Evolutionary conservation across 2,113 vertebrate species (phyloP), one percentile per base, ranked within the genome.

Genomic region (Aptenodytes patagonicus): DNA sequence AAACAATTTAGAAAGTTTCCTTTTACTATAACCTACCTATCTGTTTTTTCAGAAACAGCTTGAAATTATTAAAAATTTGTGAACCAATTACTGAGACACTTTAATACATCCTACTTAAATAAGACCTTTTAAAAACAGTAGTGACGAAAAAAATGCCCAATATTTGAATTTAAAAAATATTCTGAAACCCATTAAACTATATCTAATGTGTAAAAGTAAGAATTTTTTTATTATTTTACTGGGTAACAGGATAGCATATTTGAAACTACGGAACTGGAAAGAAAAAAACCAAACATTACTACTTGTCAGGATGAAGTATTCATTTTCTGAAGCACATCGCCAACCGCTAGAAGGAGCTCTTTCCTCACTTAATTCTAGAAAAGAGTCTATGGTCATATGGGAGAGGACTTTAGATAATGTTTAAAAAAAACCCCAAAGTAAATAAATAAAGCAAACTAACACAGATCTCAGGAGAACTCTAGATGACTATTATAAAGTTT

Each of bases 301-400:
- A 9, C 57, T 24, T 44, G 18, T 75, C 26, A 70, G 64, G 57
- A 61, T 29, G 34, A 32, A 55, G 54, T 28, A 58, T 65, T 66
- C 38, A 15, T 46, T 44, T 66, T 55, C 52, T 42, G 44, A 28
- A 84, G n/a, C 75, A 76, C 54, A 66, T 73, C 13, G 40, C 15
- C 31, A 61, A 70, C 97, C 98, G 79, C 97, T 97, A 98, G 98
- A 97, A 97, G 98, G 98, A 96, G 97, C 96, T 34, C 69, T 81
- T 93, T 42, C 72, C 36, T 87, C 97, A 96, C 82, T 77, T 55
- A 93, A 91, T 22, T 64, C 60, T 29, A 36, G 31, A 82, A 82
- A 34, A 58, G 31, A 80, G 14, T 46, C 85, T 80, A 26, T 21
- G 55, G 54, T 55, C 42, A 9, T 2, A 22, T 8, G 7, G 34